A percentile compares a stretch with the other conserved stretches of the same genome.
Conservation (phyloP, 1,140 invertebrate genomes). For the Polypedilum vanderplanki region DNA sequence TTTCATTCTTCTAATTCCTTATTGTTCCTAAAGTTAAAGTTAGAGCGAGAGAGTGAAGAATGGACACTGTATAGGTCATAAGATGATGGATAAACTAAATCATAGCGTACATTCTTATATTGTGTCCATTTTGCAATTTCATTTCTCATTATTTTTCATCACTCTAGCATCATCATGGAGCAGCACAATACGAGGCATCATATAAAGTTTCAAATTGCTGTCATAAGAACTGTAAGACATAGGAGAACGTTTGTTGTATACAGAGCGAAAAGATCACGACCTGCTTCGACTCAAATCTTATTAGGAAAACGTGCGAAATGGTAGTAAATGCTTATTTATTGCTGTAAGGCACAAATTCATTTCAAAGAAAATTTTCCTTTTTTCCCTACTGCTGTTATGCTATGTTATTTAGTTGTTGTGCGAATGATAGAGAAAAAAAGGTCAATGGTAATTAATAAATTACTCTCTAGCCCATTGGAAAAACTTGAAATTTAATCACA, state of each 20-base stretch:
- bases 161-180: not conserved
- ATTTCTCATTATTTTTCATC: conserved; percentile 14
- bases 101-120: no score
- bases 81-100: no score
- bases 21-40: not conserved
- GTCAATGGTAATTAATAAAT: conserved; percentile 28
- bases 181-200: conserved; percentile 3
- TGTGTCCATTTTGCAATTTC: not conserved
- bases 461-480: not conserved
- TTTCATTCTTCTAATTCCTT: not conserved
- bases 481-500: conserved; percentile 19
- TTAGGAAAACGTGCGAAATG: conserved; percentile 16
- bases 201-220: conserved; percentile 21
- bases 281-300: conserved; percentile 10
- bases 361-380: not conserved
- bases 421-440: not conserved
- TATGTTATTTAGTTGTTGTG: no score
- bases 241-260: not conserved
- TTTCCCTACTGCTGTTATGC: not conserved
- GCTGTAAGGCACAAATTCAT: conserved; percentile 11
- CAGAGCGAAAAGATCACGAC: conserved; percentile 8
- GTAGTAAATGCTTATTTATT: conserved; percentile 28
- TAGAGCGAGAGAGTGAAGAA: no score
- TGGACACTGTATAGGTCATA: no score
- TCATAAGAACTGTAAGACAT: conserved; percentile 11